Evolutionary conservation across 1,140 invertebrate species (phyloP), one percentile per base, ranked within the genome.

Genomic region (Caenorhabditis latens): DNA sequence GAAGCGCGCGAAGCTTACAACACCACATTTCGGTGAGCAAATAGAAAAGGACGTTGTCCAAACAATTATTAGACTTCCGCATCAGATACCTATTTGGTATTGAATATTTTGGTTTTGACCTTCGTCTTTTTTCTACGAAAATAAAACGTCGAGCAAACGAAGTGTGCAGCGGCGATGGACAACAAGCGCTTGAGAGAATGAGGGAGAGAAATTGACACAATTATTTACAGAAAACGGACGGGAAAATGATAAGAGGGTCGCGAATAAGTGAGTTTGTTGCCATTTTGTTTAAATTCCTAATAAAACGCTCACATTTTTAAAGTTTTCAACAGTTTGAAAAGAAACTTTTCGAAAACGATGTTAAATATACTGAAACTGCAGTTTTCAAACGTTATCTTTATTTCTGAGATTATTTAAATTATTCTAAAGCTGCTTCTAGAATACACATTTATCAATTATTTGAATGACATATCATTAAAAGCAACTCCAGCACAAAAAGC

Each of bases 91-190:
- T 79, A 83, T 61, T 65, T 61, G 55, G 55, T 32, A 6, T 58
- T 53, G 55, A 84, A 61, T 84, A 84, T 84, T 84, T 57, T 48
- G 55, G 42, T 61, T 57, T 84, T 84, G 58, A 84, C 83, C 83
- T 84, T 40, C 48, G 19, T 46, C 14, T 53, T 48, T 67, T 67
- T 19, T 65, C 19, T 46, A 95, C 61, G 93, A 92, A 42, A 87
- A 87, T 14, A 86, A 88, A 67, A 84, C 89, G 19, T 9, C 7
- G 89, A 90, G 48, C 84, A 86, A 46, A 86, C 87, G 63, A 91
- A 90, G 19, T 13, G 24, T 13, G 61, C 9, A 63, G 24, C 24
- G 61, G 21, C 19, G 32, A n/a, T 58, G 57, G n/a, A 21, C 57
- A 63, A 32, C 9, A 40, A 63, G 61, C 84, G 71, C 53, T 43